Conservation (phyloP, 2,797 vertebrate genomes). For the Gadopsis bispinosus region DNA sequence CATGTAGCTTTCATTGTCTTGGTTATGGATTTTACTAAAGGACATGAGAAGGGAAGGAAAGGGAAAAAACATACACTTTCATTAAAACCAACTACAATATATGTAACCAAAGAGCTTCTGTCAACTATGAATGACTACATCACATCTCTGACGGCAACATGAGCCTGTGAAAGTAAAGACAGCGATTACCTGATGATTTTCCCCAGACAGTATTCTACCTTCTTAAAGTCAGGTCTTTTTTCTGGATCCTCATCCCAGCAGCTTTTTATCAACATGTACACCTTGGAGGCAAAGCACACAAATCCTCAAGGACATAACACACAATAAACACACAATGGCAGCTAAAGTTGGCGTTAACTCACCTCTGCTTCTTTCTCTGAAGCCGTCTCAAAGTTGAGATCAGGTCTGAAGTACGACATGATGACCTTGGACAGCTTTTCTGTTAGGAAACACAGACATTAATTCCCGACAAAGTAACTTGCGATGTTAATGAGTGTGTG, state of each 20-base stretch:
- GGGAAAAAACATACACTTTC: not conserved
- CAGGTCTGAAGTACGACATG: slow-evolving; percentile 89
- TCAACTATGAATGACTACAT: not conserved
- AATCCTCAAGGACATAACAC: not conserved
- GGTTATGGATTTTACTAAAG: slow-evolving; percentile 90
- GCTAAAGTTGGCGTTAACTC: slow-evolving; percentile 9
- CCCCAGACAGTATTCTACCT: slow-evolving; percentile 90
- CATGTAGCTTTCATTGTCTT: slow-evolving; percentile 96
- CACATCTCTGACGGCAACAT: not conserved
- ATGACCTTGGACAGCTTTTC: slow-evolving; percentile 92
- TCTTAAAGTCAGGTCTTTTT: slow-evolving; percentile 95
- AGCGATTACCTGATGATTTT: slow-evolving; percentile 92
- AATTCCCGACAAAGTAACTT: not conserved
- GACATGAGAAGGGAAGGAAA: not conserved
- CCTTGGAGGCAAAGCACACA: slow-evolving; percentile 72
- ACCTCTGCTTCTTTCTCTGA: slow-evolving; percentile 91
- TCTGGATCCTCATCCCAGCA: slow-evolving; percentile 98
- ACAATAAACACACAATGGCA: not conserved
- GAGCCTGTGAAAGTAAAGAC: not conserved
- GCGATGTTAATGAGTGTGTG: not conserved
- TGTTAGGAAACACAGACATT: slow-evolving; percentile 61
- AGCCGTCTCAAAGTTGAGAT: slow-evolving; percentile 87
- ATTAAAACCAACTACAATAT: not conserved
- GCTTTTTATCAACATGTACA: slow-evolving; percentile 89
- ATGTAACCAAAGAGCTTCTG: not conserved